Evolutionary conservation across 2,113 vertebrate genomes (phyloP).

Genomic region (Uria lomvia): DNA sequence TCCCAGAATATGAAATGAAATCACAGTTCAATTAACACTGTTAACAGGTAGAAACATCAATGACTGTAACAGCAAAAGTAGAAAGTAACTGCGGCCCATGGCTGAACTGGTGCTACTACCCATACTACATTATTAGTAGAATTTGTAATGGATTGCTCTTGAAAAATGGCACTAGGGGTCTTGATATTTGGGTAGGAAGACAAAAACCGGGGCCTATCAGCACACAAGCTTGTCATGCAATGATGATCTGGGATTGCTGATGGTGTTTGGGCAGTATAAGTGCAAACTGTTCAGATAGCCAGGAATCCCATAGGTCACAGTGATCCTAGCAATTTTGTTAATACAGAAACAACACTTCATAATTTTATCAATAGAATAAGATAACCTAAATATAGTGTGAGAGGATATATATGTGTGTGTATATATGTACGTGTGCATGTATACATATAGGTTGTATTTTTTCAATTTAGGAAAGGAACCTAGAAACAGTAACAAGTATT

Average conservation of each 20-base stretch:
- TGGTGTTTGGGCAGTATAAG: neutral
- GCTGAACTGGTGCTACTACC: neutral
- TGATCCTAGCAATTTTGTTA: neutral
- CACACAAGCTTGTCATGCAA: neutral
- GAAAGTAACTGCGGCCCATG: neutral
- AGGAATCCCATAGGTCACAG: rapidly evolving
- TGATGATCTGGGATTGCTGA: neutral
- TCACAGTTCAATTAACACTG: neutral
- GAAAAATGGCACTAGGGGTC: neutral
- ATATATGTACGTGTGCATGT: neutral
- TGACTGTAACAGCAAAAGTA: neutral
- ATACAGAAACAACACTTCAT: neutral
- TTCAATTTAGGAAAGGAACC: neutral
- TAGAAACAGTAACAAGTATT: neutral
- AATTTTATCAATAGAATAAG: neutral
- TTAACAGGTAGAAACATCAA: neutral
- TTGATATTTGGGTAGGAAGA: neutral
- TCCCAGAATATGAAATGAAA: neutral
- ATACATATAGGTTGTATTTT: neutral
- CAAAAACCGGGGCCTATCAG: neutral
- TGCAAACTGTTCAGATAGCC: neutral
- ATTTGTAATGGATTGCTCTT: neutral
- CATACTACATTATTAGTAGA: neutral
- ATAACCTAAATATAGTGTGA: neutral
- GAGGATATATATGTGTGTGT: no score